Percentiles rank a stretch among this genome's conserved stretches.
Conservation (phyloP, 2,888 invertebrate species). For the Drosophila quinaria region DNA sequence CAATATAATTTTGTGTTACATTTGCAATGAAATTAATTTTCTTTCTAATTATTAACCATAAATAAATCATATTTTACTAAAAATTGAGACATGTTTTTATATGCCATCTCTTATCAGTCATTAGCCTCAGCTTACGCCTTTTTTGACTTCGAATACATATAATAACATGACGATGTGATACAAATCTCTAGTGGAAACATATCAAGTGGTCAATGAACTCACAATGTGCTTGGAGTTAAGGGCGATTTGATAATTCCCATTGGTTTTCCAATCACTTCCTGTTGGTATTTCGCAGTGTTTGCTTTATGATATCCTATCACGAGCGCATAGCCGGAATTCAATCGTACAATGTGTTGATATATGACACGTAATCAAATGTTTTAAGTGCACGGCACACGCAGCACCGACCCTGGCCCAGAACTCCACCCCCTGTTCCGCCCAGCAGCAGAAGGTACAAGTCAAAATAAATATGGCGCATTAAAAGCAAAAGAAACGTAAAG, state of each 20-base stretch:
- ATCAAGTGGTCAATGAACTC: slow-evolving; percentile 29
- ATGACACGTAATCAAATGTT: slow-evolving; percentile 80
- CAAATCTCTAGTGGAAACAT: not conserved
- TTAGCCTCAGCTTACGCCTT: too few relatives aligned
- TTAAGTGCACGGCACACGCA: slow-evolving; percentile 77
- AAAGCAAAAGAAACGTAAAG: slow-evolving; percentile 39
- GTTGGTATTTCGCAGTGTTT: slow-evolving; percentile 7
- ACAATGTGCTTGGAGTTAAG: not conserved
- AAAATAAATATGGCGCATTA: slow-evolving; percentile 61
- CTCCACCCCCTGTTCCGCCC: not conserved
- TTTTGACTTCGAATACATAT: not conserved
- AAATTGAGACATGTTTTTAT: too few relatives aligned
- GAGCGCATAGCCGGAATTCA: slow-evolving; percentile 55
- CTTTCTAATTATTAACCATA: too few relatives aligned
- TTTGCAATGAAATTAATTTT: too few relatives aligned
- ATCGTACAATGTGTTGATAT: slow-evolving; percentile 76
- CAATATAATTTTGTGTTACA: too few relatives aligned
- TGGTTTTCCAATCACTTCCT: not conserved
- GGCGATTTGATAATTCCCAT: slow-evolving; percentile 18
- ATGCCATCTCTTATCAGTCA: too few relatives aligned
- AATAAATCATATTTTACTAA: too few relatives aligned
- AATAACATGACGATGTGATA: not conserved
- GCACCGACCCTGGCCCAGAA: slow-evolving; percentile 37
- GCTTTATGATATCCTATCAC: slow-evolving; percentile 53
- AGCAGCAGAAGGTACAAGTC: slow-evolving; percentile 38